These are phyloP conservation scores for Hypothenemus hampei DNA, from an alignment of 1,140 invertebrate genomes.

Conservation along the genomic window DNA sequence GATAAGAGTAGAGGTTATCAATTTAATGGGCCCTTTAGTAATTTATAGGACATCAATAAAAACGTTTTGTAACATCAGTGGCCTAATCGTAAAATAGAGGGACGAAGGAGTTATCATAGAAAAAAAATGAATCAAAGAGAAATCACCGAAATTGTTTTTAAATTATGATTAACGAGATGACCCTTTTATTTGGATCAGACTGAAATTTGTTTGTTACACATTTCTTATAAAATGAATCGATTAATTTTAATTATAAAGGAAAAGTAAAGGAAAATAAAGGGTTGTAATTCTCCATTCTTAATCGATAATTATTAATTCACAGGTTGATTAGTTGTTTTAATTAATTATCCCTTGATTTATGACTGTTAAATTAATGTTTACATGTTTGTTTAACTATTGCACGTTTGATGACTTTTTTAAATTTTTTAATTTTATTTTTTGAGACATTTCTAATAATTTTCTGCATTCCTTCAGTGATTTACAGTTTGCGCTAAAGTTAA, in stretches of 20 bases:
- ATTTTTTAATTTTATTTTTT: too few species aligned
- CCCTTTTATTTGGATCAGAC: constrained; percentile 1
- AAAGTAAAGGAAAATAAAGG: neutral
- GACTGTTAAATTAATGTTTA: too few species aligned
- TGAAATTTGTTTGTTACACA: neutral
- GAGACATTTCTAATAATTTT: too few species aligned
- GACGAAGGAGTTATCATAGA: constrained; percentile 7
- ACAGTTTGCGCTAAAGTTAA: too few species aligned
- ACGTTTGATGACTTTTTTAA: too few species aligned
- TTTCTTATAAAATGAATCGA: neutral
- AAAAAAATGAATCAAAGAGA: neutral
- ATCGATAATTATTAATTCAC: too few species aligned
- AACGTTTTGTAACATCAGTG: neutral
- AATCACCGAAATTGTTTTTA: constrained; percentile 2
- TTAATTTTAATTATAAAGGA: constrained; percentile 2
- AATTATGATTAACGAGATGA: constrained; percentile 10
- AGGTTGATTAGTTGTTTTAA: too few species aligned
- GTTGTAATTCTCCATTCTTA: too few species aligned
- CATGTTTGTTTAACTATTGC: too few species aligned
- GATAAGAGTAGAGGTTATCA: neutral
- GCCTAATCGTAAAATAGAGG: neutral
- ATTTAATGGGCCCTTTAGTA: neutral
- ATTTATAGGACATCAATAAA: neutral
- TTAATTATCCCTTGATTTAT: too few species aligned
- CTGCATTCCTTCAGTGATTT: too few species aligned